phyloP scores from a whole-genome alignment of 2,113 vertebrate species.

The Lophura nycthemera region DNA sequence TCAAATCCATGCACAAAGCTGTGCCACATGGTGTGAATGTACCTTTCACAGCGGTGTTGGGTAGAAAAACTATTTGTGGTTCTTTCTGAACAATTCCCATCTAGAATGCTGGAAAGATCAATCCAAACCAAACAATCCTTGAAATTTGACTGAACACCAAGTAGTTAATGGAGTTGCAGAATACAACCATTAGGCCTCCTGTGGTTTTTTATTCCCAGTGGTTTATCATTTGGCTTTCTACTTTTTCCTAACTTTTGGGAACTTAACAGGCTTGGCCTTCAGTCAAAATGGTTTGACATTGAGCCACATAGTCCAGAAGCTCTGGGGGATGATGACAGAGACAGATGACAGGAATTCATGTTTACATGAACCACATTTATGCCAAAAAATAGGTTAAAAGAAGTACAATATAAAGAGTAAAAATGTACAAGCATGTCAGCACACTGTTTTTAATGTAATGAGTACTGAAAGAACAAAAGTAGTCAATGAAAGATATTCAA shows the following conservation, averaged over 20 bases:
- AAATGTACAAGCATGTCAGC: neutral
- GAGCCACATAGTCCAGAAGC: constrained; percentile 44
- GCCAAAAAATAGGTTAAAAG: constrained; percentile 27
- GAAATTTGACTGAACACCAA: neutral
- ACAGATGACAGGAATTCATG: constrained; percentile 34
- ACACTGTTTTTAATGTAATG: neutral
- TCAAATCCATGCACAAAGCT: neutral
- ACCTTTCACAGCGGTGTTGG: neutral
- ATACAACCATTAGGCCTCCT: neutral
- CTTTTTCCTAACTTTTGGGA: constrained; percentile 46
- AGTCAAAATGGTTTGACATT: constrained; percentile 31
- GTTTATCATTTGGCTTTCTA: constrained; percentile 50
- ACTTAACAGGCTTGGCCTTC: constrained; percentile 40
- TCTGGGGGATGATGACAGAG: constrained; percentile 8
- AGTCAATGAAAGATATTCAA: neutral
- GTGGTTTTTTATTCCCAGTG: constrained; percentile 39
- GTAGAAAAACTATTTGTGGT: neutral
- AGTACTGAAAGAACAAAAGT: neutral
- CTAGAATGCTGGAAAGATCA: neutral
- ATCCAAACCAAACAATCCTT: neutral
- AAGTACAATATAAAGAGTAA: neutral
- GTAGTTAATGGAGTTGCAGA: neutral
- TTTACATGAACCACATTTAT: constrained; percentile 16
- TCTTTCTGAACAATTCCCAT: neutral
- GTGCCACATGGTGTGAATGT: neutral